A percentile compares a stretch with the other conserved stretches of the same genome.
These are phyloP conservation scores for Myotis vivesi DNA, from an alignment of 2,797 vertebrate species.

Conservation along the genomic window DNA sequence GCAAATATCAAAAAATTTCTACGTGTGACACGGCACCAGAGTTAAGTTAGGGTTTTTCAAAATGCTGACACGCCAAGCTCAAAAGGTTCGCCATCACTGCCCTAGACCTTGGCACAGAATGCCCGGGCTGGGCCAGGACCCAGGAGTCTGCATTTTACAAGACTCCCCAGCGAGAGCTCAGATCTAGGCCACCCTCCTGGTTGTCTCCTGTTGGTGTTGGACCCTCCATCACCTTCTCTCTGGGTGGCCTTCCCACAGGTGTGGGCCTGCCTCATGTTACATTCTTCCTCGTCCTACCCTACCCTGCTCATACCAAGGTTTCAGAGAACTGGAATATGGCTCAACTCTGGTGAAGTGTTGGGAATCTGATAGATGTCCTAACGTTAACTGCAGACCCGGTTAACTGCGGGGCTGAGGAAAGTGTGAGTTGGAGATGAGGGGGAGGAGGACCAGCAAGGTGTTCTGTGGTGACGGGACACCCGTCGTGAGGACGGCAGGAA, in stretches of 20 bases:
- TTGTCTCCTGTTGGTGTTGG: fast-evolving
- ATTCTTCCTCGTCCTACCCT: not conserved
- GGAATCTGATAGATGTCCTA: not conserved
- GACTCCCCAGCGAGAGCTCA: fast-evolving
- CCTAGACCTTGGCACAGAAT: not conserved
- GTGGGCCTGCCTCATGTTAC: not conserved
- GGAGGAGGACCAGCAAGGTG: not conserved
- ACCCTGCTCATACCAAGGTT: not conserved
- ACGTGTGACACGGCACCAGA: no score
- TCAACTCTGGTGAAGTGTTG: not conserved
- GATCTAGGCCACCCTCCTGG: not conserved
- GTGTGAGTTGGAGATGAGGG: not conserved
- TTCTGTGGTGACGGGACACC: fast-evolving
- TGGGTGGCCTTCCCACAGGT: not conserved
- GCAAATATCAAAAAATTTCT: no score
- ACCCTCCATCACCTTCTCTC: no score
- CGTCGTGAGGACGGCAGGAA: not conserved
- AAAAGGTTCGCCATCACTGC: no score
- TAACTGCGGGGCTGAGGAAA: not conserved
- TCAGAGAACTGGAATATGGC: not conserved
- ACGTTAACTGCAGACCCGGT: not conserved
- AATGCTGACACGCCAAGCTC: no score
- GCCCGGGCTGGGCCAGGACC: not conserved
- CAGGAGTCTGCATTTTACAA: no score
- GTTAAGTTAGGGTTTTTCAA: no score